A percentile compares a stretch with the other conserved stretches of the same genome.
These are phyloP conservation scores for Pristis pectinata DNA, from an alignment of 2,797 vertebrate genomes.

Conservation along the genomic window DNA sequence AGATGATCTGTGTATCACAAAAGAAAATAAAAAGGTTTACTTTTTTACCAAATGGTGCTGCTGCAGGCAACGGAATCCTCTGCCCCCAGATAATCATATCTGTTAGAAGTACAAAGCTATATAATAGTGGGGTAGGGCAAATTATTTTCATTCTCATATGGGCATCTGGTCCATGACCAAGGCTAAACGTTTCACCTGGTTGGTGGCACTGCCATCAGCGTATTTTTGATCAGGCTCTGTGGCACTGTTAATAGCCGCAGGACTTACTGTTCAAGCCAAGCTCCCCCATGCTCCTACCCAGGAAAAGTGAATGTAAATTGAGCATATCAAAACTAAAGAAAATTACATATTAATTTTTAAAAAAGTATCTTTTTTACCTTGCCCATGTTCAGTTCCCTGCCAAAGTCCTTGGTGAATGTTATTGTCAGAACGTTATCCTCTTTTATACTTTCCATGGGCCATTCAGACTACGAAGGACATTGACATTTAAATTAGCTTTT, in stretches of 20 bases:
- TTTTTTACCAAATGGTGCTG: not conserved
- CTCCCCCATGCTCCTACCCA: not conserved
- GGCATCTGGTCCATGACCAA: not conserved
- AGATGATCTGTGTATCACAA: slow-evolving; percentile 46
- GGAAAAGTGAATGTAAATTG: not conserved
- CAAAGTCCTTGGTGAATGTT: not conserved
- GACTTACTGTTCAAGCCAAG: not conserved
- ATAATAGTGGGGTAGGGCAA: not conserved
- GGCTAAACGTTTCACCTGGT: not conserved
- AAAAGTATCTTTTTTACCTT: not conserved
- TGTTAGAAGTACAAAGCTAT: not conserved
- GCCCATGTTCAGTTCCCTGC: not conserved
- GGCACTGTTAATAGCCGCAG: too few relatives aligned
- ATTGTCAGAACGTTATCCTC: not conserved
- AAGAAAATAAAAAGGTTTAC: not conserved
- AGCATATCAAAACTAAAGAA: not conserved
- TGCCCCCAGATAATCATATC: not conserved
- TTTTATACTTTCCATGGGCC: not conserved
- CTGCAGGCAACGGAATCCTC: not conserved
- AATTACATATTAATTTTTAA: not conserved
- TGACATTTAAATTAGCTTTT: not conserved
- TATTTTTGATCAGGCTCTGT: not conserved
- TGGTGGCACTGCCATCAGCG: not conserved
- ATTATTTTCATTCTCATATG: not conserved
- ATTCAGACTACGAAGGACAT: not conserved